Evolutionary conservation across 2,888 invertebrate genomes (phyloP), one percentile per base, ranked within the genome.

Genomic region (Leptothorax acervorum): DNA sequence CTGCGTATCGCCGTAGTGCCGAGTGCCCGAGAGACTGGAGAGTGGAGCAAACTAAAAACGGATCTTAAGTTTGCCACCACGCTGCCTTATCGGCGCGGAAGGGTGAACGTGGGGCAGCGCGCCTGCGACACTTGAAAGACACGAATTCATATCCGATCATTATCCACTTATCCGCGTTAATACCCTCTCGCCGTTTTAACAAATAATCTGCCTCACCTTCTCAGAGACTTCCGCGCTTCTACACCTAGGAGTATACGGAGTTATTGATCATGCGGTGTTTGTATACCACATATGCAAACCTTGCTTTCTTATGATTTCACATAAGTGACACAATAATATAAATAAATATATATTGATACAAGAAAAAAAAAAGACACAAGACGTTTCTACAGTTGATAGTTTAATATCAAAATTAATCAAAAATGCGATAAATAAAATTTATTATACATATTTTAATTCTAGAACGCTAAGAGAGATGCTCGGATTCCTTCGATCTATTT

Each of bases 1-100:
- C 39, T 60, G 23, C 11, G 70, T 31, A 60, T 75, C 31, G 18
- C 4, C 53, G 62, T 76, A 23, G 48, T 73, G 28, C 18, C 45
- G 63, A 82, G 5, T 48, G 39, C 55, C 45, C 70, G 51, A 65
- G 81, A 28, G 74, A 62, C 74, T 74, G 63, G 11, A 23, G 74
- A 62, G 71, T 74, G 63, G 11, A 78, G 31, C 63, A 62, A 71
- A 89, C 89, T 89, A 85, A 86, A 86, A 84, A 73, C 81, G 60
- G 62, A 75, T 74, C 45, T 66, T 42, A 74, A 74, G 11, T 51
- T 73, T 28, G 60, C 55, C 65, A 79, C 53, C 51, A 45, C 28
- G 55, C 90, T 88, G 86, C 73, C 84, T 89, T 90, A 89, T 83
- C 87, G 85, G 84, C 79, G 18, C 60, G 18, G 60, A 79, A 60